Evolutionary conservation across 2,888 invertebrate species (phyloP).

Genomic region (Dicyrtomina minuta): DNA sequence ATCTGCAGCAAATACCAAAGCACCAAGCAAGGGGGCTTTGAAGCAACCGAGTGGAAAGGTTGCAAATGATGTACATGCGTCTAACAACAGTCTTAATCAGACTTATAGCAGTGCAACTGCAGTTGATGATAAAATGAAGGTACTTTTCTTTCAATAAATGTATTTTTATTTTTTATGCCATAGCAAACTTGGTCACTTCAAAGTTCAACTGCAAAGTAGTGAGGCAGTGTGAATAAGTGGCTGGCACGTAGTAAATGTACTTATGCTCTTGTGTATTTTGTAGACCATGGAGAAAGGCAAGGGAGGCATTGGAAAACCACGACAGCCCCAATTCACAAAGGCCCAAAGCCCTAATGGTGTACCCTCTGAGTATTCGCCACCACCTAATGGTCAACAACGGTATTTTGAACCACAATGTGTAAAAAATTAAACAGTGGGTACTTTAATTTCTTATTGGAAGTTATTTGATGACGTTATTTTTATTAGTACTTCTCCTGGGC

Average conservation of each 20-base stretch:
- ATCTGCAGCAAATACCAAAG: conserved; percentile 63
- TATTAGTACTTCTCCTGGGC: conserved; percentile 27
- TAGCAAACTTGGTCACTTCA: not conserved
- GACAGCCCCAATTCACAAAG: conserved; percentile 15
- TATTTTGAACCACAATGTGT: not conserved
- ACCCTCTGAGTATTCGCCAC: conserved; percentile 23
- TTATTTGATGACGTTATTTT: too few relatives aligned
- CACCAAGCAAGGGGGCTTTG: conserved; percentile 60
- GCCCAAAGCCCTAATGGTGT: conserved; percentile 17
- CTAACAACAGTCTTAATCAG: conserved; percentile 25
- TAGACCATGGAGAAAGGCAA: conserved; percentile 21
- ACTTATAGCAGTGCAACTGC: conserved; percentile 1
- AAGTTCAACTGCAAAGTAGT: too few relatives aligned
- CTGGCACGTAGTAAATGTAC: not conserved
- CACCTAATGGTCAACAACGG: conserved; percentile 28
- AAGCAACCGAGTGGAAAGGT: conserved; percentile 20
- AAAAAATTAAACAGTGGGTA: too few relatives aligned
- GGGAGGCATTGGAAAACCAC: conserved; percentile 8
- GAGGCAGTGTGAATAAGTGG: too few relatives aligned
- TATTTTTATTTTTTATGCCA: not conserved
- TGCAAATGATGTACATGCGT: conserved; percentile 16
- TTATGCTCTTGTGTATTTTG: not conserved
- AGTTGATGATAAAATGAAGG: conserved; percentile 24
- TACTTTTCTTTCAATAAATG: not conserved
- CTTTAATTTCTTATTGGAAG: too few relatives aligned